Conservation (phyloP, 2,797 vertebrate genomes). For the Enoplosus armatus region DNA sequence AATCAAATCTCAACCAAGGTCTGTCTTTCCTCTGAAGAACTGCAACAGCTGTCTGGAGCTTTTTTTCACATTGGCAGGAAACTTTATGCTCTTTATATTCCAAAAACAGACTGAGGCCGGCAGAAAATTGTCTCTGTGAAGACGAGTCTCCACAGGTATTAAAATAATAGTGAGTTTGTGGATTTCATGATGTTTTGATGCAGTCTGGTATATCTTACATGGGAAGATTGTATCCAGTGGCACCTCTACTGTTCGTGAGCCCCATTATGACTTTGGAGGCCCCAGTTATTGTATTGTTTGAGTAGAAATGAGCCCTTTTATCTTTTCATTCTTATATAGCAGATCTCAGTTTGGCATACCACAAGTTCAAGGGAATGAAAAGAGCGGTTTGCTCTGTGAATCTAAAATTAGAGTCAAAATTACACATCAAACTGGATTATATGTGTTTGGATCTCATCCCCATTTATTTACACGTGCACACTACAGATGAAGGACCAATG, state of each 20-base stretch:
- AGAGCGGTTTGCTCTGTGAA: background rate
- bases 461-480: conserved; percentile 16
- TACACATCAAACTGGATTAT: background rate
- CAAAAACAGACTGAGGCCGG: background rate
- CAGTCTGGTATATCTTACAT: background rate
- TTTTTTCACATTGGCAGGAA: conserved; percentile 20
- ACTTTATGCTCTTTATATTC: background rate
- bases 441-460: background rate
- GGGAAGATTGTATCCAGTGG: background rate
- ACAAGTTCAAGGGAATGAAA: background rate
- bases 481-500: background rate
- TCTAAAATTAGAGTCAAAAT: background rate
- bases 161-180: conserved; percentile 3
- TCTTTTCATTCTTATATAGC: conserved; percentile 1
- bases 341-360: background rate
- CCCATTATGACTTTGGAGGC: background rate
- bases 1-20: conserved; percentile 53
- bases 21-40: conserved; percentile 40
- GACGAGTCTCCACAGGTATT: conserved; percentile 3
- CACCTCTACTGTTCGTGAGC: conserved; percentile 7
- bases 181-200: background rate
- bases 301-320: conserved; percentile 1
- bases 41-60: conserved; percentile 36
- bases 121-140: background rate
- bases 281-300: background rate